phyloP scores from a whole-genome alignment of 2,113 vertebrate species.

The Ameiurus melas region DNA sequence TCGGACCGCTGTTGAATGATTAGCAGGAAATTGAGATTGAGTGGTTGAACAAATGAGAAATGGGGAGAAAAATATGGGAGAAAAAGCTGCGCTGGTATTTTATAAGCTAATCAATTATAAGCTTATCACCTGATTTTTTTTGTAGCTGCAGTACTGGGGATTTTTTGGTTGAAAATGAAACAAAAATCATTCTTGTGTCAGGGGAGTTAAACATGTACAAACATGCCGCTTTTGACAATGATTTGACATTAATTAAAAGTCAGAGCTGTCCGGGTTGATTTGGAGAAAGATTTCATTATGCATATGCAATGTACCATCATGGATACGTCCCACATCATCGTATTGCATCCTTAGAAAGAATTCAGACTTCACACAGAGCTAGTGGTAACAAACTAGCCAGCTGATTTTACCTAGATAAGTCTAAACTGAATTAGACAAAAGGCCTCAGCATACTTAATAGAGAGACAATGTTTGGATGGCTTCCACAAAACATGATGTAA shows the following conservation, averaged over 20 bases:
- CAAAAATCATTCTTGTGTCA: background rate
- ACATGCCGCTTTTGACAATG: background rate
- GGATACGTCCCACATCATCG: background rate
- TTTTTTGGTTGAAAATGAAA: background rate
- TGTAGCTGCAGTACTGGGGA: background rate
- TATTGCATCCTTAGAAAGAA: background rate
- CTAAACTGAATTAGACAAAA: background rate
- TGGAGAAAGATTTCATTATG: background rate
- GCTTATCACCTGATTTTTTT: background rate
- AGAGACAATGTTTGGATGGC: background rate
- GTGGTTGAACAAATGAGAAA: constrained; percentile 9
- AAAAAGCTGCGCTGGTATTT: background rate
- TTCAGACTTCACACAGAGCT: background rate
- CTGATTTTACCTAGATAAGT: background rate
- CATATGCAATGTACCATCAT: background rate
- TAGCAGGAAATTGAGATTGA: constrained; percentile 15
- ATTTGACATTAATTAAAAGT: background rate
- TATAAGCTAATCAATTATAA: background rate
- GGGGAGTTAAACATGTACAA: background rate
- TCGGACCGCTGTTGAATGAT: background rate
- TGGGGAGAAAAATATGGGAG: background rate
- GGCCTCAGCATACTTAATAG: background rate
- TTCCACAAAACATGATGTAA: background rate
- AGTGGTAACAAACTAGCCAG: background rate
- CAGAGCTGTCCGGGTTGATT: background rate